Evolutionary conservation across 2,888 invertebrate genomes (phyloP).

Genomic region (Pyrochroa serraticornis): DNA sequence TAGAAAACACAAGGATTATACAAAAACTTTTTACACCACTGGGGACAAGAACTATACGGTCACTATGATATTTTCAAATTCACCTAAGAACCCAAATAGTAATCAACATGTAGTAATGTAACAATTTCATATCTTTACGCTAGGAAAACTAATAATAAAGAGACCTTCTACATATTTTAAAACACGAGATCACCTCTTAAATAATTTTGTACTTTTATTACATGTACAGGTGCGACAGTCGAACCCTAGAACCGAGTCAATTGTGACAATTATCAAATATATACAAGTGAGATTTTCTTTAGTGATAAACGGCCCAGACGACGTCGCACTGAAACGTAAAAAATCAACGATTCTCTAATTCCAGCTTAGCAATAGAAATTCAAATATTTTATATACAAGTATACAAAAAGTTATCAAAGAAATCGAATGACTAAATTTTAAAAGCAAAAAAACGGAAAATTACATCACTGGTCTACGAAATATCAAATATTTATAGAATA

Average conservation of each 20-base stretch:
- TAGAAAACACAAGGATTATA: constrained; percentile 13
- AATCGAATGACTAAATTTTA: constrained; percentile 33
- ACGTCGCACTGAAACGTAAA: constrained; percentile 32
- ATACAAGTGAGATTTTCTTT: constrained; percentile 25
- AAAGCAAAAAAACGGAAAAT: constrained; percentile 25
- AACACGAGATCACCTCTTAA: constrained; percentile 57
- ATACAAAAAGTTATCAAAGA: constrained; percentile 31
- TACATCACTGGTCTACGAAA: constrained; percentile 19
- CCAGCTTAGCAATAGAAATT: constrained; percentile 39
- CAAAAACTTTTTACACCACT: constrained; percentile 15
- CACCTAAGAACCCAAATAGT: constrained; percentile 28
- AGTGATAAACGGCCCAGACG: constrained; percentile 27
- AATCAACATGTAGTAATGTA: constrained; percentile 30
- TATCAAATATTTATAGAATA: constrained; percentile 29
- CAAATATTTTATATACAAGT: constrained; percentile 38
- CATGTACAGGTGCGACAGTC: constrained; percentile 31
- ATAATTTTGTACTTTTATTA: constrained; percentile 56
- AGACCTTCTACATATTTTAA: constrained; percentile 48
- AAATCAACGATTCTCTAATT: constrained; percentile 44
- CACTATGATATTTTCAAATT: constrained; percentile 12
- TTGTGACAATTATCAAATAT: constrained; percentile 25
- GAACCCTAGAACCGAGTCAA: constrained; percentile 4
- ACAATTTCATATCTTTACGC: constrained; percentile 34
- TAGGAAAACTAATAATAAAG: constrained; percentile 44
- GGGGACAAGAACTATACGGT: constrained; percentile 14